A percentile compares a stretch with the other conserved stretches of the same genome.
phyloP scores from a whole-genome alignment of 2,888 invertebrate species.

The Drosophila anomelani region DNA sequence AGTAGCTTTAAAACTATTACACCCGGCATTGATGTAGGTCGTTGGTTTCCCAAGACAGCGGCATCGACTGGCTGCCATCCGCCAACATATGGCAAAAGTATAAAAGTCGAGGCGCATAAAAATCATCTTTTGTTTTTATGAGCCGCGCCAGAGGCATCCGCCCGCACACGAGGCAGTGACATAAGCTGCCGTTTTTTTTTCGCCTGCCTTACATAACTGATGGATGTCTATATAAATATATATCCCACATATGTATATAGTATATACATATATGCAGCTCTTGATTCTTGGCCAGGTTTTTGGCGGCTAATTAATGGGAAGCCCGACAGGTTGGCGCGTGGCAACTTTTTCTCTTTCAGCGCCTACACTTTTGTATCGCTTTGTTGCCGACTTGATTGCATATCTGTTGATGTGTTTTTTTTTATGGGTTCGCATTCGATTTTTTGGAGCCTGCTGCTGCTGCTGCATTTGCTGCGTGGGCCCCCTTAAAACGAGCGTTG shows the following conservation, averaged over 20 bases:
- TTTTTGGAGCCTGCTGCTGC: conserved; percentile 13
- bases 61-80: conserved; percentile 57
- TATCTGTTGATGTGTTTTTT: conserved; percentile 29
- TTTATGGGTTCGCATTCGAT: conserved; percentile 14
- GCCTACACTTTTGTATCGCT: conserved; percentile 28
- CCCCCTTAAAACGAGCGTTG: conserved; percentile 62
- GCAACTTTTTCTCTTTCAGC: conserved; percentile 38
- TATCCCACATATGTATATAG: not conserved
- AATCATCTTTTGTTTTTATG: conserved; percentile 59
- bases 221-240: conserved; percentile 23
- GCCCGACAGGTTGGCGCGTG: conserved; percentile 65
- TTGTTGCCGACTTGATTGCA: conserved; percentile 18
- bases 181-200: conserved; percentile 56
- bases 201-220: conserved; percentile 24
- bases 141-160: conserved; percentile 48
- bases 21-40: conserved; percentile 67
- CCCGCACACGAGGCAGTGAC: conserved; percentile 61
- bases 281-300: conserved; percentile 38
- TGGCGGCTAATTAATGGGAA: conserved; percentile 63
- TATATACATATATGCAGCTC: not conserved
- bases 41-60: conserved; percentile 39
- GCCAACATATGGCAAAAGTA: conserved; percentile 52
- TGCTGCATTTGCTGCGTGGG: conserved; percentile 46
- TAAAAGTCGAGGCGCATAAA: conserved; percentile 28
- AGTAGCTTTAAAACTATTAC: conserved; percentile 52